Base-by-base conservation (phyloP, 2,113 vertebrate genomes). In the Uropsilus gracilis region DNA sequence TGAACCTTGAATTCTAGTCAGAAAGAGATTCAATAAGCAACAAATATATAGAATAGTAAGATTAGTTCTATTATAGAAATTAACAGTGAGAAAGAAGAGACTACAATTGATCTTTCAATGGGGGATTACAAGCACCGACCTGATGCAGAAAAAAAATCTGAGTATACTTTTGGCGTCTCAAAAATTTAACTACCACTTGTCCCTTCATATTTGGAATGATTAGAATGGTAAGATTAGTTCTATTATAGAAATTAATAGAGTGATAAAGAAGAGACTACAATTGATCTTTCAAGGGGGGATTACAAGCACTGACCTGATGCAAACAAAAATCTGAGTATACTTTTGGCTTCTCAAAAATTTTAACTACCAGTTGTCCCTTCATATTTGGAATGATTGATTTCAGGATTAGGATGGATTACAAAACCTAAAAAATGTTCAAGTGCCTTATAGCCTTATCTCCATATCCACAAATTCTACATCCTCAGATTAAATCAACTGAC, bases 1-100 rank as follows among this genome's bases (percentile, higher is more conserved):
- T 37, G 17, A 34, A 91, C 72, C 32, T 89, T 84, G 69, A 94
- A 76, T 71, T 92, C 76, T 72, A 68, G 53, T 44, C 53, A 30
- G 34, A 57, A 86, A 87, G 37, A 91, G 42, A 91, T 17, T 50
- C 11, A n/a, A 80, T 75, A 63, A 73, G 69, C 6, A 80, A 26
- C 8, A 59, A 89, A 73, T n/a, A 55, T 39, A 83, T 13, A n/a
- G 68, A 88, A 75, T 46, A 39, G 20, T 37, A 78, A 89, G 11
- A n/a, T 42, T 77, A 88, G 7, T 71, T 71, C n/a, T 48, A 57
- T 32, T 46, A 61, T 11, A 78, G 55, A 80, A 88, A 72, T 63
- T 18, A 83, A 37, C 34, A 77, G 39, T 66, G 16, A 39, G 57
- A 72, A 86, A 75, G 0, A 30, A 89, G 30, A 76, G 30, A 72